These are phyloP conservation scores for Heterodera filipjevi DNA, from an alignment of 2,888 invertebrate species.

Conservation along the genomic window DNA sequence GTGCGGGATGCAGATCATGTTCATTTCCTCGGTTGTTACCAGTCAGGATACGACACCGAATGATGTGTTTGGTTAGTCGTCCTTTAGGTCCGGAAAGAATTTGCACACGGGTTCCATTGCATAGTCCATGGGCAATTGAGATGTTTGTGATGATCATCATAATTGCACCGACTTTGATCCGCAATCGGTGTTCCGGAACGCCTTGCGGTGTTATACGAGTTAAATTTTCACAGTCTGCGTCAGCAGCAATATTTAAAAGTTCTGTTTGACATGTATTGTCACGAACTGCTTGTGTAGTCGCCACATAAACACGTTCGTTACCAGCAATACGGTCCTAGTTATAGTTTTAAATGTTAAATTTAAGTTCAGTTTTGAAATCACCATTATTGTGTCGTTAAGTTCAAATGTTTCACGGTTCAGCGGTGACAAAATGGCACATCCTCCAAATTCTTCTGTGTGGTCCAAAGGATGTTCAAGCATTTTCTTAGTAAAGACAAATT, in stretches of 20 bases:
- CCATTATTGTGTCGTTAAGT: conserved; percentile 3
- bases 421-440: conserved; percentile 1
- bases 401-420: conserved; percentile 11
- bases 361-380: not conserved
- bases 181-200: not conserved
- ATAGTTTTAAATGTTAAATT: too few relatives aligned
- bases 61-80: too few relatives aligned
- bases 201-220: not conserved
- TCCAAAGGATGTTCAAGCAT: not conserved
- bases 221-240: not conserved
- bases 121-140: too few relatives aligned
- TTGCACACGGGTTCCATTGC: too few relatives aligned
- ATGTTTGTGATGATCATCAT: too few relatives aligned
- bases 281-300: not conserved
- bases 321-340: not conserved
- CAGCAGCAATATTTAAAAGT: not conserved
- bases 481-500: not conserved
- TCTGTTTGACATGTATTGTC: not conserved
- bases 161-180: not conserved
- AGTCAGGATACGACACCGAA: too few relatives aligned
- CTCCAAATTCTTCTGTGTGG: not conserved
- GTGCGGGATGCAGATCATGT: not conserved
- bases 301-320: not conserved
- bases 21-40: too few relatives aligned
- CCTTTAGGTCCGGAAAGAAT: too few relatives aligned